Conservation (phyloP, 2,113 vertebrate species). For the Eira barbara region DNA sequence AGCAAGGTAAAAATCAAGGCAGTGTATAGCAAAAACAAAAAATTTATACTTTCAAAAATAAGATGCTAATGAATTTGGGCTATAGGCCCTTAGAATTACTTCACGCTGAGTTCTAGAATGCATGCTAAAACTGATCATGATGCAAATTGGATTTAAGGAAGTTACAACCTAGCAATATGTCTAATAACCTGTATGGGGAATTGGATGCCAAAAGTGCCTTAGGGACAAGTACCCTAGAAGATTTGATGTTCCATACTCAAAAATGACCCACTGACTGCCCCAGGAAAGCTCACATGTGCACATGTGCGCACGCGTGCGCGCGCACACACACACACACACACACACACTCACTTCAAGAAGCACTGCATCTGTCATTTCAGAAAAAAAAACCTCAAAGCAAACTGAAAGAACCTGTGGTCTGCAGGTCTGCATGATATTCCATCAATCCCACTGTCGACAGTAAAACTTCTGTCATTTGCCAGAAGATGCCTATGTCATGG, state of each 20-base stretch:
- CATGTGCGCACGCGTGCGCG: rapidly evolving
- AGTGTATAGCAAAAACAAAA: background rate
- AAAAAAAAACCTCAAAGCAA: background rate
- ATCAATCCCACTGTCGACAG: background rate
- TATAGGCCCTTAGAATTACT: background rate
- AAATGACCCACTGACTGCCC: background rate
- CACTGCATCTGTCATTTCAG: background rate
- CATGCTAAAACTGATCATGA: background rate
- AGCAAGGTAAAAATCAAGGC: background rate
- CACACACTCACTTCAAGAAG: background rate
- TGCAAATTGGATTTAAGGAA: background rate
- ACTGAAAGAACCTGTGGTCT: background rate
- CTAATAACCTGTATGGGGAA: background rate
- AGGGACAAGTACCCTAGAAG: background rate
- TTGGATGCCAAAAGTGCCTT: background rate
- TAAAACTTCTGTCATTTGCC: background rate
- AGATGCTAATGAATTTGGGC: background rate
- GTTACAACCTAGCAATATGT: background rate
- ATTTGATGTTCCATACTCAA: background rate
- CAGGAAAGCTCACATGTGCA: background rate
- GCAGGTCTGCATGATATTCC: background rate
- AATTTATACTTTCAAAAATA: conserved; percentile 18
- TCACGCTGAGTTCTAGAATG: background rate
- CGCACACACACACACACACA: background rate
- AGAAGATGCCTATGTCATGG: background rate